Evolutionary conservation across 2,888 invertebrate genomes (phyloP).

Genomic region (Sinopyrophorus schimmeli): DNA sequence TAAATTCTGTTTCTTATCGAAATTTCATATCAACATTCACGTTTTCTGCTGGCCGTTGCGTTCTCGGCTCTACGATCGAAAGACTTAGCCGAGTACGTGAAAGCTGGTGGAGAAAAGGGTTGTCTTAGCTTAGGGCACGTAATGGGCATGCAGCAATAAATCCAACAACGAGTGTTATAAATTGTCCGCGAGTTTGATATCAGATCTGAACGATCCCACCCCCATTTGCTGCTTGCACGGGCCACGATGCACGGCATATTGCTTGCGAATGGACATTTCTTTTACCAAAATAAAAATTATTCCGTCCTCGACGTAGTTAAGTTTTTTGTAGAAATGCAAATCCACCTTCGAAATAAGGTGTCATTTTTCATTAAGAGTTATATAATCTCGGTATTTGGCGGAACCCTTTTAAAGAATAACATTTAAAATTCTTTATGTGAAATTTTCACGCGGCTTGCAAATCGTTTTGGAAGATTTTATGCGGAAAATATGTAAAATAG

Average conservation of each 20-base stretch:
- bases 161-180: constrained; percentile 52
- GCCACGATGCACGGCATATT: constrained; percentile 30
- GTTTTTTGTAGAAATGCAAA: no score
- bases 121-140: constrained; percentile 43
- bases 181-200: constrained; percentile 52
- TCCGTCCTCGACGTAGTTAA: no score
- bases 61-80: constrained; percentile 2
- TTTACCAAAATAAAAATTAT: no score
- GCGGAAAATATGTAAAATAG: no score
- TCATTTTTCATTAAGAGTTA: no score
- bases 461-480: no score
- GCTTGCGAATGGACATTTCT: constrained; percentile 32
- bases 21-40: constrained; percentile 48
- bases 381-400: no score
- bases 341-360: no score
- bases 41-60: constrained; percentile 22
- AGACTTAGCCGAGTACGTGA: constrained; percentile 19
- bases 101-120: constrained; percentile 19
- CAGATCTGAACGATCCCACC: constrained; percentile 47
- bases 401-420: no score
- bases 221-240: constrained; percentile 39
- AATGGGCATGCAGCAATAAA: constrained; percentile 51
- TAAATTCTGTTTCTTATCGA: constrained; percentile 51
- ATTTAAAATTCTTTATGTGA: no score
- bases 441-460: no score